Percentiles rank a stretch among this genome's conserved stretches.
phyloP scores from a whole-genome alignment of 2,888 invertebrate genomes.

The Fissipunctia ypsillon region DNA sequence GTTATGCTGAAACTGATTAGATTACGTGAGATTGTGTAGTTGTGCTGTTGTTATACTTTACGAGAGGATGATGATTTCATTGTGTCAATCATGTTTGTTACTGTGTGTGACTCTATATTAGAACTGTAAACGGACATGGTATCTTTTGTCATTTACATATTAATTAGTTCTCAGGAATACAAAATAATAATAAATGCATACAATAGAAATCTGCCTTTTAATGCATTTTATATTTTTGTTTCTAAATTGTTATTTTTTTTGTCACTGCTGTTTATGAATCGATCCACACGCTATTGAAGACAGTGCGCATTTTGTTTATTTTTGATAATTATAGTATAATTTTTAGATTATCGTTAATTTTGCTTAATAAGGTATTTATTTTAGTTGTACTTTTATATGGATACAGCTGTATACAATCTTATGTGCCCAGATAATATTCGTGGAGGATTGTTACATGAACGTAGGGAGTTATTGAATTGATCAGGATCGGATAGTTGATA shows the following conservation, averaged over 20 bases:
- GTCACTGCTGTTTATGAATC: conserved; percentile 67
- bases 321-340: conserved; percentile 80
- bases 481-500: conserved; percentile 64
- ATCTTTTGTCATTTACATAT: conserved; percentile 72
- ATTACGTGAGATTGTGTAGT: conserved; percentile 76
- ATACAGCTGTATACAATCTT: conserved; percentile 89
- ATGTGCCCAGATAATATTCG: conserved; percentile 73
- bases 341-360: conserved; percentile 86
- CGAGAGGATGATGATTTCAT: conserved; percentile 61
- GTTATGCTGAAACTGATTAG: conserved; percentile 76
- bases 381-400: conserved; percentile 89
- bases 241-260: conserved; percentile 73
- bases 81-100: conserved; percentile 64
- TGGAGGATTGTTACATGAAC: conserved; percentile 68
- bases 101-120: conserved; percentile 71
- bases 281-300: conserved; percentile 69
- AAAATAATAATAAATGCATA: conserved; percentile 80
- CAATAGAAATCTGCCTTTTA: conserved; percentile 86
- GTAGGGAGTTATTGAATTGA: conserved; percentile 61
- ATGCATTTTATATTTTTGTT: conserved; percentile 84
- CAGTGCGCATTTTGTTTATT: conserved; percentile 85
- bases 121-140: conserved; percentile 66
- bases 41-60: conserved; percentile 70
- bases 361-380: conserved; percentile 90
- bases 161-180: conserved; percentile 75